Conservation (phyloP, 1,140 invertebrate species). For the Hirudo medicinalis region DNA sequence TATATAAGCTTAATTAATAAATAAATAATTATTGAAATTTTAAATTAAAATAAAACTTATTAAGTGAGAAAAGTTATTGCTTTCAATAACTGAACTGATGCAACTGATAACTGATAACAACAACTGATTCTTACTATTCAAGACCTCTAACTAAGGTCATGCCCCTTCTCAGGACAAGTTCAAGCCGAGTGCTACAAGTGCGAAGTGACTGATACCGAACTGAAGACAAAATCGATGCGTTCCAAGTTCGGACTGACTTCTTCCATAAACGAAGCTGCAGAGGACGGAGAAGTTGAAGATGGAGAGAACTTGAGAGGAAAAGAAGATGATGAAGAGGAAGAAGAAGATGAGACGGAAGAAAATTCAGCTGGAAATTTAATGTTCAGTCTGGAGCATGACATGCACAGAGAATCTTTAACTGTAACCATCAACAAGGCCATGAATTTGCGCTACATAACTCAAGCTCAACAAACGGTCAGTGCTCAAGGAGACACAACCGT, state of each 20-base stretch:
- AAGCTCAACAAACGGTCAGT: too few relatives aligned
- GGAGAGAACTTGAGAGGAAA: background rate
- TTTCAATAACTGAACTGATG: too few relatives aligned
- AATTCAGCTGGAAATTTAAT: constrained; percentile 60
- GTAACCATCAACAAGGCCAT: constrained; percentile 66
- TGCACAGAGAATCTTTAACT: constrained; percentile 72
- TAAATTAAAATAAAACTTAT: too few relatives aligned
- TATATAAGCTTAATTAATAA: too few relatives aligned
- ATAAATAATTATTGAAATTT: too few relatives aligned
- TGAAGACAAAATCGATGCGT: background rate
- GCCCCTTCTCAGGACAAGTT: background rate
- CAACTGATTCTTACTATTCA: too few relatives aligned
- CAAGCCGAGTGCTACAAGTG: background rate
- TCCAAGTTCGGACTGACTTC: constrained; percentile 1
- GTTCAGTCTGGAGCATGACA: constrained; percentile 58
- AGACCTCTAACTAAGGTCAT: background rate
- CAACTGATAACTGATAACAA: too few relatives aligned
- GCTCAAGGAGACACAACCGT: constrained; percentile 29
- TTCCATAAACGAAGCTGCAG: too few relatives aligned
- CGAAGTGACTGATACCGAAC: background rate
- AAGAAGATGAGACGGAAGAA: constrained; percentile 36
- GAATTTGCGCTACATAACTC: constrained; percentile 26
- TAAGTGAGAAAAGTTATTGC: too few relatives aligned
- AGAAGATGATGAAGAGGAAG: constrained; percentile 28
- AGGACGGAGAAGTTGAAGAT: background rate